phyloP scores from a whole-genome alignment of 2,888 invertebrate genomes.

The Idaea aversata region DNA sequence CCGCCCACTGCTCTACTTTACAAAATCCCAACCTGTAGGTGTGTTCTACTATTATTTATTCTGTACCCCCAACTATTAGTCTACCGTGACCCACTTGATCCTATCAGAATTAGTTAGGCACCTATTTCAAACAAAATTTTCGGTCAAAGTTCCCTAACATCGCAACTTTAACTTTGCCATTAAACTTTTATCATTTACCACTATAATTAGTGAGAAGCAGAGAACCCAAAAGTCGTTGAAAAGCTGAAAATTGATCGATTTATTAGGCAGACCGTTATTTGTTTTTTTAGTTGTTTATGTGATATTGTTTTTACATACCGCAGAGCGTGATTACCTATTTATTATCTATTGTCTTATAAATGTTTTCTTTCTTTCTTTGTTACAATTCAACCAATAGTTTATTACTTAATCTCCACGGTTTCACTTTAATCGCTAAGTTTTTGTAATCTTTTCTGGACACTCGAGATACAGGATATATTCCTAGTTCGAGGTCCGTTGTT shows the following conservation, averaged over 20 bases:
- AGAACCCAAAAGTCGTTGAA: slow-evolving; percentile 8
- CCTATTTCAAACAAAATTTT: slow-evolving; percentile 41
- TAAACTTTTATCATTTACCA: slow-evolving; percentile 58
- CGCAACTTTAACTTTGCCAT: slow-evolving; percentile 33
- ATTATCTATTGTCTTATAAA: too few relatives aligned
- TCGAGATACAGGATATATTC: too few relatives aligned
- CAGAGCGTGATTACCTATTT: too few relatives aligned
- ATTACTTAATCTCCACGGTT: too few relatives aligned
- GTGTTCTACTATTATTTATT: background rate
- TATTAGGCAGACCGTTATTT: slow-evolving; percentile 23
- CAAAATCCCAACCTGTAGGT: background rate
- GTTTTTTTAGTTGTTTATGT: slow-evolving; percentile 12
- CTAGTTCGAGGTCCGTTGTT: too few relatives aligned
- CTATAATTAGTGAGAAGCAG: slow-evolving; percentile 52
- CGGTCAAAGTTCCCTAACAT: slow-evolving; percentile 45
- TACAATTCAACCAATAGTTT: too few relatives aligned
- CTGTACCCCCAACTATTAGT: slow-evolving; percentile 18
- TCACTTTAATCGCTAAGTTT: too few relatives aligned
- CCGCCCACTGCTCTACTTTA: slow-evolving; percentile 24
- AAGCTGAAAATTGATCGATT: slow-evolving; percentile 25
- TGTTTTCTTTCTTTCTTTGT: too few relatives aligned
- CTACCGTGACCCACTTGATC: slow-evolving; percentile 56
- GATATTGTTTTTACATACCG: too few relatives aligned
- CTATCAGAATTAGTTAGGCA: slow-evolving; percentile 47
- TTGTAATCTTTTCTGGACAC: too few relatives aligned